Base-by-base conservation (phyloP, 2,797 vertebrate species). In the Protosalanx chinensis region DNA sequence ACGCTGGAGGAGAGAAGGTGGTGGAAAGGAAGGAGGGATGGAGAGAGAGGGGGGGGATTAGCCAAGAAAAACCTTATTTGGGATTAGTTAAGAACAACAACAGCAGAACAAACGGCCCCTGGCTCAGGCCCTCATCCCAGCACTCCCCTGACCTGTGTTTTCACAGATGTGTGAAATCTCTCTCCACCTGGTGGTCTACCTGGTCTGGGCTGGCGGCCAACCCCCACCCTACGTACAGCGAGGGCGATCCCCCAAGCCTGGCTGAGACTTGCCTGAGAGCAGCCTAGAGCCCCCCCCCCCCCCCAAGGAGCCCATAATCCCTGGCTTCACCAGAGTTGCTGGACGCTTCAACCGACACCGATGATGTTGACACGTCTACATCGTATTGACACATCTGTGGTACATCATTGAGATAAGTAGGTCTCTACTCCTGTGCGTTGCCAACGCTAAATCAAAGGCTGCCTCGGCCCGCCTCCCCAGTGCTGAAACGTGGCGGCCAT, bases 1-100 rank as follows among this genome's bases (percentile, higher is more conserved):
- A 83, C 64, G 91, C 97, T 98, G 90, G 46, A 76, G 7, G 6
- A 35, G 12, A 70, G 57, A 67, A 69, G 67, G 18, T 13, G 12
- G 58, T n/a, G 37, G 16, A 67, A 20, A 58, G 62, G 33, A 59
- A 10, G 37, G 33, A 74, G 32, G 46, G 56, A 30, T 13, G 49
- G 57, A n/a, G 10, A 18, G 5, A 61, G 23, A 1, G 27, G 13
- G 49, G 33, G 13, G 49, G 33, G 49, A 20, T 58, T 58, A n/a
- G 18, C 4, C 10, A 27, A 20, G 10, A 23, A 7, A 2, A 58
- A 58, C n/a, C 20, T 23, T 15, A 8, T 4, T 20, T 58, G 37
- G 37, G 41, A 46, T 46, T 46, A 41, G 33, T 27, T 23, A 29
- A 61, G 32, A 41, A 41, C 23, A 41, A 46, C 35, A 65, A 65